These are phyloP conservation scores for Parauchenoglanis ngamensis DNA, from an alignment of 2,797 vertebrate genomes.

Conservation along the genomic window DNA sequence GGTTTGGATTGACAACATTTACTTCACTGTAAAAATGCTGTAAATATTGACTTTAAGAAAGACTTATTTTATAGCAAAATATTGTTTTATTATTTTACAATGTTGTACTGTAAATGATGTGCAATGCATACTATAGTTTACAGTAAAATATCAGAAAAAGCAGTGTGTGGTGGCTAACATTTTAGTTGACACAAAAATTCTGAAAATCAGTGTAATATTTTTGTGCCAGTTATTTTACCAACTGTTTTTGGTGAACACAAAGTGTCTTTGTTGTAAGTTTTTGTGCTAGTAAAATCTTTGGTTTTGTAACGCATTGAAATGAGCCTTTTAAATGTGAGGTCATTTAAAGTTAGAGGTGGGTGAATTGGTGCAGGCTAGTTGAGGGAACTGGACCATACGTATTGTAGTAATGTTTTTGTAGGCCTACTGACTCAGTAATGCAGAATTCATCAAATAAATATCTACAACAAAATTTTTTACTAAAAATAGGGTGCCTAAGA, in stretches of 20 bases:
- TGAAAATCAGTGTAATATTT: not conserved
- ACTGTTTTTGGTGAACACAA: not conserved
- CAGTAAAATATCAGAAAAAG: not conserved
- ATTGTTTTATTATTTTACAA: not conserved
- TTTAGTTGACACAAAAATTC: not conserved
- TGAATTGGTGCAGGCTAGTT: not conserved
- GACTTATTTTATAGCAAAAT: not conserved
- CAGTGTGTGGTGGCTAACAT: not conserved
- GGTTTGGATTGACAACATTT: not conserved
- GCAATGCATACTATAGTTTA: no score
- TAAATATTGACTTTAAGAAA: not conserved
- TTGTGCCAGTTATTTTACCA: not conserved
- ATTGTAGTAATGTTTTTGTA: not conserved
- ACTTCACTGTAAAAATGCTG: not conserved
- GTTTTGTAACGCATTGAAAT: not conserved
- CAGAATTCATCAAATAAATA: no score
- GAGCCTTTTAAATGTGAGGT: not conserved
- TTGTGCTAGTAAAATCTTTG: not conserved
- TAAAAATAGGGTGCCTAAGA: no score
- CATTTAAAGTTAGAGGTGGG: not conserved
- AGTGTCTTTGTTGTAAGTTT: not conserved
- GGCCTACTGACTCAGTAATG: no score
- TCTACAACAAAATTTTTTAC: no score
- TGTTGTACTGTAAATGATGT: not conserved
- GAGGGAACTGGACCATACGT: no score